Base-by-base conservation (phyloP, 2,888 invertebrate genomes). In the Clivina fossor region DNA sequence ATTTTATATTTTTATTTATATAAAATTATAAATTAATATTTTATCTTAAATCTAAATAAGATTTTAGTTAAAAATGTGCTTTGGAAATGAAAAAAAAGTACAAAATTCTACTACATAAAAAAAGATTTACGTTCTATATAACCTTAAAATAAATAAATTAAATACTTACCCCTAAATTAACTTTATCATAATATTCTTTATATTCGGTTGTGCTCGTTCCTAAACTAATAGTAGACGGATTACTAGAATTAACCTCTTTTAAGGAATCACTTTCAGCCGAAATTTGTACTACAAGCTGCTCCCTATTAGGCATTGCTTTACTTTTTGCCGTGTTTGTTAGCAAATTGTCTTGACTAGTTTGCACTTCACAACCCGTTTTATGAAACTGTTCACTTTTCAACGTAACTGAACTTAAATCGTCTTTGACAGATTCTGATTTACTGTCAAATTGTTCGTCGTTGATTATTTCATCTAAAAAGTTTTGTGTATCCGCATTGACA, bases 181-280 rank as follows among this genome's bases (percentile, higher is more conserved):
- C 18, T 32, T 47, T 84, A 63, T 86, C 85, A 66, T 86, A 81
- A 50, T 86, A 77, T 13, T 86, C 84, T 67, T 84, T 84, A 69
- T 87, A 86, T 61, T 87, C 88, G 19, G 86, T 85, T 7, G 85
- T 81, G 63, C 82, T 75, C 4, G 81, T 80, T 63, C 78, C 80
- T 55, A 82, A 78, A 58, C 78, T 79, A 43, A 74, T 72, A 1
- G 76, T 76, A 9, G 77, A 78, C 35, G 73, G 74, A 57, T 77
- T 76, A 43, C 78, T 78, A 1, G 72, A 71, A 46, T 54, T 54
- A 7, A 72, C 63, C 61, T 79, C 78, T 56, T 73, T 71, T 32
- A 76, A 67, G 26, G 77, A 75, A 63, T 78, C 77, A 44, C 78
- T 69, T 63, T 80, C 78, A 2, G 74, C 73, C 48, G 70, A 71